Conservation (phyloP, 2,113 vertebrate genomes). For the Oceanites oceanicus region DNA sequence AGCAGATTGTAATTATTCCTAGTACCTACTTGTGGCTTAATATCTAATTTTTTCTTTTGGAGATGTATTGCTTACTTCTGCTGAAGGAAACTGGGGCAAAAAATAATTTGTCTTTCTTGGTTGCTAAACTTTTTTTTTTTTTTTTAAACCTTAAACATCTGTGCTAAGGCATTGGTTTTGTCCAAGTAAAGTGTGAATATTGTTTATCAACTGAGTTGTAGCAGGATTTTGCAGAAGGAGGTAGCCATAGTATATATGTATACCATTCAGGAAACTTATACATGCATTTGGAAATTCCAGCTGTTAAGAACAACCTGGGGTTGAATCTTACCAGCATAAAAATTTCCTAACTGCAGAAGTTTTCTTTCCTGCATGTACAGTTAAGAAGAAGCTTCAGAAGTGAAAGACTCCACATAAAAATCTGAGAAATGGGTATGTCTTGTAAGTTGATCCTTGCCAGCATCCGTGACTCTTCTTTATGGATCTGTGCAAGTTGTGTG, state of each 20-base stretch:
- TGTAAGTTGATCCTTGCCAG: background rate
- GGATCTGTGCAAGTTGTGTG: background rate
- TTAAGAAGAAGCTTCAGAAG: background rate
- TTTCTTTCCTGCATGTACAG: background rate
- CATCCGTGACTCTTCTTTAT: fast-evolving
- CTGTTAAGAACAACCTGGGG: background rate
- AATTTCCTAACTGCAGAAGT: background rate
- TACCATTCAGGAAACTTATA: background rate
- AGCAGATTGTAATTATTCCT: background rate
- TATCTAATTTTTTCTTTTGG: background rate
- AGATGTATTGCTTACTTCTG: background rate
- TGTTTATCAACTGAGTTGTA: background rate
- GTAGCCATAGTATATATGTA: background rate
- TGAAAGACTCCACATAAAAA: background rate
- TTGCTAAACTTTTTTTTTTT: background rate
- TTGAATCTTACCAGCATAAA: background rate
- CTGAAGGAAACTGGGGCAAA: background rate
- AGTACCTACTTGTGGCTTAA: background rate
- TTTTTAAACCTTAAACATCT: background rate
- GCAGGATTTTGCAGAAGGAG: background rate
- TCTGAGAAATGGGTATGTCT: background rate
- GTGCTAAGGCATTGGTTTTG: background rate
- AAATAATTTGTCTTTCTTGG: background rate
- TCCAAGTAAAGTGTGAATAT: background rate
- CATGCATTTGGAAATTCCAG: background rate